Percentiles rank a stretch among this genome's conserved stretches.
Evolutionary conservation across 1,140 invertebrate species (phyloP).

Genomic region (Idris sp.): DNA sequence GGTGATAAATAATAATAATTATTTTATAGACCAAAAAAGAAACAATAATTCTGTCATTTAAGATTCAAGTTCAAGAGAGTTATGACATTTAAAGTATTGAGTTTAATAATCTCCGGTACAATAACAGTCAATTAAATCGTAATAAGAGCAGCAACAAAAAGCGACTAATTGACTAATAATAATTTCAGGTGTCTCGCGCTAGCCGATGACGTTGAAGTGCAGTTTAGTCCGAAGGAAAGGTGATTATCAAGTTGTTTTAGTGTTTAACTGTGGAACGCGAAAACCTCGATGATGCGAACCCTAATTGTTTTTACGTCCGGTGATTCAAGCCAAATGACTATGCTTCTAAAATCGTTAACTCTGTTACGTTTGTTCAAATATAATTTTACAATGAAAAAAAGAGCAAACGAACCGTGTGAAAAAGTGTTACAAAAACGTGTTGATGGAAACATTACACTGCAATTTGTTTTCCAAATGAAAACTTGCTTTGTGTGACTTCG

Average conservation of each 20-base stretch:
- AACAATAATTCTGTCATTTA: no score
- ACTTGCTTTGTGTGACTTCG: background rate
- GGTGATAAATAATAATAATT: no score
- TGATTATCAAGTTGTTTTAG: slow-evolving; percentile 30
- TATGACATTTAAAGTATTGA: no score
- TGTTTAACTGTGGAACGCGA: slow-evolving; percentile 34
- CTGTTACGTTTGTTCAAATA: slow-evolving; percentile 1
- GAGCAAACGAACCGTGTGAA: background rate
- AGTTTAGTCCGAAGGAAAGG: slow-evolving; percentile 45
- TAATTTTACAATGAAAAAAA: slow-evolving; percentile 7
- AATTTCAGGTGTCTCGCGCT: slow-evolving; percentile 71
- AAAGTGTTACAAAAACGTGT: no score
- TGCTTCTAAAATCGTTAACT: slow-evolving; percentile 22
- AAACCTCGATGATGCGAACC: slow-evolving; percentile 10
- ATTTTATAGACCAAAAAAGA: no score
- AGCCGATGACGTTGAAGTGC: slow-evolving; percentile 65
- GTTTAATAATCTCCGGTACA: background rate
- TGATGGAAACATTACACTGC: no score
- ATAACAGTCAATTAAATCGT: slow-evolving; percentile 6
- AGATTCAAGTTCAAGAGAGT: no score
- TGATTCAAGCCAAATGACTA: slow-evolving; percentile 29
- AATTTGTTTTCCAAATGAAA: no score
- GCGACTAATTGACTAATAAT: slow-evolving; percentile 24
- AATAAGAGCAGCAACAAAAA: slow-evolving; percentile 1
- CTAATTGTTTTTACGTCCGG: slow-evolving; percentile 36